phyloP scores from a whole-genome alignment of 2,113 vertebrate species.

The Cryptoleucopteryx plumbea region DNA sequence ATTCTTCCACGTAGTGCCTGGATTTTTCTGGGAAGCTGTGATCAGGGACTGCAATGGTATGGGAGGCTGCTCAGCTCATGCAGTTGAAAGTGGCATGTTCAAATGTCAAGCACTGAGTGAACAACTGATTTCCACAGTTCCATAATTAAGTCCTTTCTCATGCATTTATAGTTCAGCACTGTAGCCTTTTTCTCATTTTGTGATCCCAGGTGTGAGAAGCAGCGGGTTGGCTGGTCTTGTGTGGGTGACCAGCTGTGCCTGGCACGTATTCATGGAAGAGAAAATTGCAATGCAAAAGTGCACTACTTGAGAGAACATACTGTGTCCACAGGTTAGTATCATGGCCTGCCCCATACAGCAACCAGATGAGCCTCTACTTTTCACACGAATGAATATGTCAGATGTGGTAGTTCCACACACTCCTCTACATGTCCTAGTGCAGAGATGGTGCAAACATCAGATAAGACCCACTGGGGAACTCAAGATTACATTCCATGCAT shows the following conservation, averaged over 20 bases:
- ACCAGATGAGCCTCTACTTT: not conserved
- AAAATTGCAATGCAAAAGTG: not conserved
- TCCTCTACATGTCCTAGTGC: not conserved
- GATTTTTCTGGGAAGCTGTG: not conserved
- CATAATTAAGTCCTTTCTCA: not conserved
- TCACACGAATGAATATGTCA: not conserved
- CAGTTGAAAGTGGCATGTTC: not conserved
- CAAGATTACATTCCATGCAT: not conserved
- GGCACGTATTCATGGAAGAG: not conserved
- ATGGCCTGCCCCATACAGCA: not conserved
- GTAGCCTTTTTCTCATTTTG: not conserved
- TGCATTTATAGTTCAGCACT: not conserved
- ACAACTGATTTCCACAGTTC: not conserved
- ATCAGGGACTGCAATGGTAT: not conserved
- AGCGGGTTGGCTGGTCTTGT: not conserved
- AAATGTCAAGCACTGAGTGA: not conserved
- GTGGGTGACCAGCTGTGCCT: not conserved
- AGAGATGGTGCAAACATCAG: not conserved
- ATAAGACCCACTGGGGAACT: not conserved
- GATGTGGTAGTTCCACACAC: not conserved
- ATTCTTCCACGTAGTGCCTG: not conserved
- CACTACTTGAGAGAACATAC: not conserved
- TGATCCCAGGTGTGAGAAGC: conserved; percentile 9
- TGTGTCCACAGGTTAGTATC: not conserved
- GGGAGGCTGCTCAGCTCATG: not conserved